Conservation (phyloP, 2,113 vertebrate genomes). For the Oreochromis tanganicae region DNA sequence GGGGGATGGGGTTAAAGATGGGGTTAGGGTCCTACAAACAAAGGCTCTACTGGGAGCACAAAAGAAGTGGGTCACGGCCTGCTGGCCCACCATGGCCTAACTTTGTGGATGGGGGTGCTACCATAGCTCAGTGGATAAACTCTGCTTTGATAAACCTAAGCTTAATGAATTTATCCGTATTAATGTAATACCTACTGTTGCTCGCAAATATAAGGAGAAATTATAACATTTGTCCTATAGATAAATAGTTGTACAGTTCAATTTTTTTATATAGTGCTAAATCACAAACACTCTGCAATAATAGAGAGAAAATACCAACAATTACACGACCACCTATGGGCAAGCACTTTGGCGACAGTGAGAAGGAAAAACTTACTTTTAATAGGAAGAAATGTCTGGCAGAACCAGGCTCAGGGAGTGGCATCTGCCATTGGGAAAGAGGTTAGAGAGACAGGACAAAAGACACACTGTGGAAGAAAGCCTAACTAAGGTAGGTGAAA, state of each 20-base stretch:
- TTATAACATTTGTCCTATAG: not conserved
- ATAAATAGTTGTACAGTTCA: not conserved
- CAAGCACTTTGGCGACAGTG: not conserved
- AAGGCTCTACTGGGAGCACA: constrained; percentile 50
- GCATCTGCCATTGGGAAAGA: not conserved
- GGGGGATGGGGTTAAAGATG: not conserved
- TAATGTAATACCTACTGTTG: not conserved
- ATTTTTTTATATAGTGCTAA: not conserved
- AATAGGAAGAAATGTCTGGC: not conserved
- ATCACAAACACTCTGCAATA: not conserved
- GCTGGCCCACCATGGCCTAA: not conserved
- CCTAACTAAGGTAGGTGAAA: not conserved
- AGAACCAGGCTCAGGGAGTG: not conserved
- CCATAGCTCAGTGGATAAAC: not conserved
- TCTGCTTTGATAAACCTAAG: constrained; percentile 7
- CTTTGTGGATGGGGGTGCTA: not conserved
- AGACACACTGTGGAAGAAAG: not conserved
- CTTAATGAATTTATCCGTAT: constrained; percentile 16
- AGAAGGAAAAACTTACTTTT: not conserved
- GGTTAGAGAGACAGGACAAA: not conserved
- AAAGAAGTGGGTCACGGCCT: constrained; percentile 66
- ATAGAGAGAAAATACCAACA: not conserved
- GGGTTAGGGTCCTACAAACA: constrained; percentile 48
- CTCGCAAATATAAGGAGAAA: not conserved
- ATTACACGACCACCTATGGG: not conserved